Conservation (phyloP, 2,113 vertebrate species). For the Callipepla californica region DNA sequence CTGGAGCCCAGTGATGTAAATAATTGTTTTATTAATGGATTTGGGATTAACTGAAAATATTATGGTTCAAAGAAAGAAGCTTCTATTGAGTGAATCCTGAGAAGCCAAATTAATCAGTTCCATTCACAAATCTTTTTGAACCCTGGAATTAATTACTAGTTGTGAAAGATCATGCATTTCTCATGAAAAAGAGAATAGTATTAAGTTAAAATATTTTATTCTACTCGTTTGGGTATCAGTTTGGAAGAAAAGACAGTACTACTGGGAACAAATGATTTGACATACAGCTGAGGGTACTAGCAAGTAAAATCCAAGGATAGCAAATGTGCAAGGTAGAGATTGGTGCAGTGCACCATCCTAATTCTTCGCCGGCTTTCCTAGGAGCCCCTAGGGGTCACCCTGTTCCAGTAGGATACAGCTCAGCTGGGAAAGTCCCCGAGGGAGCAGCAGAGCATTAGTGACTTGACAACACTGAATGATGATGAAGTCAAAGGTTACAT, state of each 20-base stretch:
- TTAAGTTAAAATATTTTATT: not conserved
- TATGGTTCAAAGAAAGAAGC: not conserved
- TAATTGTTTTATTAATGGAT: not conserved
- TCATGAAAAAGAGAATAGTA: not conserved
- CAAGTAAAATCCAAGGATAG: not conserved
- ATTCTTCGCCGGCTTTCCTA: not conserved
- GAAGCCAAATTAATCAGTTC: not conserved
- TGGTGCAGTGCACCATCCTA: accelerated
- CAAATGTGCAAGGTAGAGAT: not conserved
- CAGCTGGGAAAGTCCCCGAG: not conserved
- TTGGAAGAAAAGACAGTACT: not conserved
- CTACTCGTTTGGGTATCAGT: not conserved
- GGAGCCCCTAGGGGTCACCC: slow-evolving; percentile 19
- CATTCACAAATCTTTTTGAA: not conserved
- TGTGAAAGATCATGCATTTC: not conserved
- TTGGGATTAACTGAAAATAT: not conserved
- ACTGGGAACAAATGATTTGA: not conserved
- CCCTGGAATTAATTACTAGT: not conserved
- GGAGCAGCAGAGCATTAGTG: not conserved
- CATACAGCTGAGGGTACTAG: not conserved
- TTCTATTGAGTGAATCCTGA: not conserved
- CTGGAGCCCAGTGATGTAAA: not conserved
- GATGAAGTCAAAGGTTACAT: not conserved
- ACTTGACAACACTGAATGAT: not conserved
- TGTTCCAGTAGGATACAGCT: not conserved